A percentile compares a stretch with the other conserved stretches of the same genome.
phyloP scores from a whole-genome alignment of 2,888 invertebrate species.

The Dione vanillae region DNA sequence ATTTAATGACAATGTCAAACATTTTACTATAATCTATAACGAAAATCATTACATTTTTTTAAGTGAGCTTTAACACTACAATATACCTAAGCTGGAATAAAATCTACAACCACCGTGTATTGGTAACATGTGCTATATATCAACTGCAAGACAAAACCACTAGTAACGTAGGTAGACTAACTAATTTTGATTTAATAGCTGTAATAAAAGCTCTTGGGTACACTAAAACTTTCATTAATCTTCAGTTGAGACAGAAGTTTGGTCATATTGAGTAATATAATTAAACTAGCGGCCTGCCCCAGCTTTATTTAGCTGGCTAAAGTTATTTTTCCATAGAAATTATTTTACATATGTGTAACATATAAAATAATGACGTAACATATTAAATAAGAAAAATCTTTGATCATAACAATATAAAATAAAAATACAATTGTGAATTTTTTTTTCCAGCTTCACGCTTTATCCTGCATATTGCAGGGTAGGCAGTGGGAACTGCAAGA shows the following conservation, averaged over 20 bases:
- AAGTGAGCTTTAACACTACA: too few species aligned
- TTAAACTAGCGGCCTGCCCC: slow-evolving; percentile 23
- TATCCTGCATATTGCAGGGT: too few species aligned
- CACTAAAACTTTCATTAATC: slow-evolving; percentile 31
- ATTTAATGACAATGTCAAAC: too few species aligned
- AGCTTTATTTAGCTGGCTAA: background rate
- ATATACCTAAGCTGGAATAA: background rate
- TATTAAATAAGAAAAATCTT: too few species aligned
- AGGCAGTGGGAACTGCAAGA: too few species aligned
- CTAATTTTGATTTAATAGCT: slow-evolving; percentile 33
- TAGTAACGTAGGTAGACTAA: background rate
- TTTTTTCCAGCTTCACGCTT: too few species aligned
- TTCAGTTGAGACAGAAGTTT: slow-evolving; percentile 34
- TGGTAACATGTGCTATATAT: background rate
- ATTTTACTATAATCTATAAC: too few species aligned
- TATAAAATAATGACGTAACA: too few species aligned
- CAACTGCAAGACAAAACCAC: background rate
- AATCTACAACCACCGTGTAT: background rate
- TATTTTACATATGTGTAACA: too few species aligned
- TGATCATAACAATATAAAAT: too few species aligned
- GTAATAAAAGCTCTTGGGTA: slow-evolving; percentile 30
- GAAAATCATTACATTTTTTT: too few species aligned
- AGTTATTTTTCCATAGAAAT: background rate
- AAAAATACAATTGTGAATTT: too few species aligned
- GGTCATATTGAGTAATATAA: slow-evolving; percentile 35